phyloP scores from a whole-genome alignment of 2,113 vertebrate genomes.

The Baryphthengus martii region DNA sequence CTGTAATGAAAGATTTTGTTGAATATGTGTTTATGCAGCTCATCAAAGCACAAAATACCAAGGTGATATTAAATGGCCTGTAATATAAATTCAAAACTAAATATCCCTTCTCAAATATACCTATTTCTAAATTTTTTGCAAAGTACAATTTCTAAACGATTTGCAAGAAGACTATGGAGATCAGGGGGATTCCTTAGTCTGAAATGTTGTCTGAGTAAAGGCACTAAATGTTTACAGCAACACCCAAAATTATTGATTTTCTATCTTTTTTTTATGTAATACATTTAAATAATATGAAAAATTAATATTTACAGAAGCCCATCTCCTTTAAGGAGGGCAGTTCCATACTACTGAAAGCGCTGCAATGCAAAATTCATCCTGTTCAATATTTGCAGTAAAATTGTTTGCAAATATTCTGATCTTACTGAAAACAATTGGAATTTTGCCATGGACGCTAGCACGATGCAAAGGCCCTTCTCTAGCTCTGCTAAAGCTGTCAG shows the following conservation, averaged over 20 bases:
- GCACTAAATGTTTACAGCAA: neutral
- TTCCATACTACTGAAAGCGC: neutral
- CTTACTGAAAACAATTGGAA: neutral
- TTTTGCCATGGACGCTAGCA: neutral
- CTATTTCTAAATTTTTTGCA: neutral
- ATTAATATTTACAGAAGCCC: neutral
- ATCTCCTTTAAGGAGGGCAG: neutral
- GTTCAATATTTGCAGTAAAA: neutral
- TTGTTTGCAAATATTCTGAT: neutral
- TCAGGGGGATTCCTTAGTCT: neutral
- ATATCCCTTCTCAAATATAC: neutral
- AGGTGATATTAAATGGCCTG: neutral
- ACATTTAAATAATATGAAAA: neutral
- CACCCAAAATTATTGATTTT: neutral
- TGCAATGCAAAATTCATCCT: neutral
- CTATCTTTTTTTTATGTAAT: neutral
- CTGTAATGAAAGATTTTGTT: neutral
- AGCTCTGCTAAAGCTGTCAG: neutral
- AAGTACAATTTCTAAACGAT: neutral
- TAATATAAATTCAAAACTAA: neutral
- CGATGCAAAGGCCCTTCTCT: neutral
- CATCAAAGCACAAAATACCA: neutral
- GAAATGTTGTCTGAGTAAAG: neutral
- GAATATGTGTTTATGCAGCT: neutral
- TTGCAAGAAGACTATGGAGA: neutral